A percentile compares a stretch with the other conserved stretches of the same genome.
phyloP scores from a whole-genome alignment of 2,113 vertebrate genomes.

The Syrmaticus mikado region DNA sequence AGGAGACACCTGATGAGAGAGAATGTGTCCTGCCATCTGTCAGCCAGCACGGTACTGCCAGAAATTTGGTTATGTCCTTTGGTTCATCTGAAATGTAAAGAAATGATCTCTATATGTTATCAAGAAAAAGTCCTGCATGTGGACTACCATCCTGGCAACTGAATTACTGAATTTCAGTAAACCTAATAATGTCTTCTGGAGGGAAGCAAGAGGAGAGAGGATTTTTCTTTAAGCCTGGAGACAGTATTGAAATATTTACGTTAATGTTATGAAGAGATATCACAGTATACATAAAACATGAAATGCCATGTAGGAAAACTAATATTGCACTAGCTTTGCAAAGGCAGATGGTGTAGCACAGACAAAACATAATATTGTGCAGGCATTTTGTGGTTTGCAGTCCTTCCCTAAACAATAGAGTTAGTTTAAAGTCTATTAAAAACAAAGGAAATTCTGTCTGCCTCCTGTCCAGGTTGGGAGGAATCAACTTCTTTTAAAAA shows the following conservation, averaged over 20 bases:
- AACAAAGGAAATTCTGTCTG: slow-evolving; percentile 32
- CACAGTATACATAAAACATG: slow-evolving; percentile 50
- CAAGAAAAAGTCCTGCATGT: neutral
- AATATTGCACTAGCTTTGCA: slow-evolving; percentile 14
- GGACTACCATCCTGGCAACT: neutral
- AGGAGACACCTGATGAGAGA: neutral
- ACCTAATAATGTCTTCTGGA: neutral
- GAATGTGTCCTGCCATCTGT: slow-evolving; percentile 17
- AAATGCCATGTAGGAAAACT: slow-evolving; percentile 1
- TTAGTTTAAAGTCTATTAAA: slow-evolving; percentile 36
- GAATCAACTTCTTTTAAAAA: neutral
- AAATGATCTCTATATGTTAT: neutral
- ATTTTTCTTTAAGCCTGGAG: slow-evolving; percentile 21
- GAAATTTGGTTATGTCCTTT: neutral
- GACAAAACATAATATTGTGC: neutral
- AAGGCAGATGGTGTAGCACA: slow-evolving; percentile 20
- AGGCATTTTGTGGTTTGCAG: slow-evolving; percentile 24
- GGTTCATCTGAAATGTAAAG: neutral
- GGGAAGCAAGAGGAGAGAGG: neutral
- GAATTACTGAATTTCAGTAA: neutral
- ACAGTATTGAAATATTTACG: slow-evolving; percentile 59
- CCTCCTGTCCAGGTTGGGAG: neutral
- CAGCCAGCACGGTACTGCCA: neutral
- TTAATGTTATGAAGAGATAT: slow-evolving; percentile 27
- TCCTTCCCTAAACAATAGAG: slow-evolving; percentile 15